Base-by-base conservation (phyloP, 30 jellyfish, hydroid and myxozoan species). In the Pelagia noctiluca region DNA sequence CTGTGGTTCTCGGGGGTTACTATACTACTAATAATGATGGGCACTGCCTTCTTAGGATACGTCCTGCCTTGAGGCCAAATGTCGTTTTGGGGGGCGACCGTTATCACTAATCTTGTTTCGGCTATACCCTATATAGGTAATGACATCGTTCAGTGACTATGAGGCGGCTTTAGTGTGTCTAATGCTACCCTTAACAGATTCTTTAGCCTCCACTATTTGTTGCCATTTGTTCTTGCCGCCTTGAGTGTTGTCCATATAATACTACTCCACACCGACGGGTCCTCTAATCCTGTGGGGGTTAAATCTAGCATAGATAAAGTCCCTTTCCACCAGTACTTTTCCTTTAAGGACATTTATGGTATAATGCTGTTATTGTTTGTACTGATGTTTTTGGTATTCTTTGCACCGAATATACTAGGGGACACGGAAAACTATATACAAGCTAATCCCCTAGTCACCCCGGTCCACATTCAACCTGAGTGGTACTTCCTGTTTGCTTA, bases 31-130 rank as follows among this genome's bases (percentile, higher is more conserved):
- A 8, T 83, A 19, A 68, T 83, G 94, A 83, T 83, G 94, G 57
- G 36, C 0, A 68, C 94, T 29, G 94, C 94, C 0, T 83, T 83
- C 33, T 48, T 83, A 69, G 92, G 92, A 0, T 82, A 82, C 70
- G 92, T 82, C 5, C 77, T 82, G 0, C 92, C 92, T 0, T 82
- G 92, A 65, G 92, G 92, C 0, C 92, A 82, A 82, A 82, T 82
- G 92, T 66, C 87, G 0, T 82, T 66, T 1, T 82, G 92, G 36
- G 92, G 92, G 0, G 92, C 92, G 0, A 82, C 92, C 11, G 92
- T 82, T 0, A 83, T 83, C 31, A 83, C 94, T 32, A 83, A 83
- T 24, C 34, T 83, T 0, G 73, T 83, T 8, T 83, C 94, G 0
- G 94, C 94, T 0, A 23, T 83, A 0, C 94, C 94, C 0, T 83